These are phyloP conservation scores for Hemithea aestivaria DNA, from an alignment of 2,888 invertebrate species.

Conservation along the genomic window DNA sequence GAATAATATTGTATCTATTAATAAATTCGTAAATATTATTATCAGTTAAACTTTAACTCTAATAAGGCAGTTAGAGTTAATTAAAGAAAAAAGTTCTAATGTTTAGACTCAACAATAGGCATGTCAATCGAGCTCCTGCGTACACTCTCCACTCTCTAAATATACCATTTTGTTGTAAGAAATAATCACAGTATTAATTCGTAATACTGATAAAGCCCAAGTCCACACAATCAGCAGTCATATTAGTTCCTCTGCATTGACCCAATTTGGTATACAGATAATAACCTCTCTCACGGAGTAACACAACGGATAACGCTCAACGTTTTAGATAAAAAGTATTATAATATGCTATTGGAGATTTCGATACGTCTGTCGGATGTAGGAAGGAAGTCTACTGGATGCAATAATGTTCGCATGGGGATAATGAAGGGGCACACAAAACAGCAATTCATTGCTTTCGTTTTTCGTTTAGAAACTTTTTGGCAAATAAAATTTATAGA, in stretches of 20 bases:
- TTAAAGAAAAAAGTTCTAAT: too few species aligned
- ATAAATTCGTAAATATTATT: too few species aligned
- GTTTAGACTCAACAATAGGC: too few species aligned
- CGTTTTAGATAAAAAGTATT: conserved; percentile 37
- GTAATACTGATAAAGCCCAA: too few species aligned
- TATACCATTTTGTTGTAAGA: too few species aligned
- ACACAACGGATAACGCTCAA: conserved; percentile 44
- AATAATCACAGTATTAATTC: too few species aligned
- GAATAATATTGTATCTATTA: too few species aligned
- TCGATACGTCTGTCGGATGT: conserved; percentile 33
- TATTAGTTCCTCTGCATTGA: conserved; percentile 42
- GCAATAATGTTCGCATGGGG: conserved; percentile 36
- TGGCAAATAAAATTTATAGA: background rate
- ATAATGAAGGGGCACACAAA: conserved; percentile 17
- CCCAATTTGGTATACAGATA: conserved; percentile 61
- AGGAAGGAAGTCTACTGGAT: conserved; percentile 43
- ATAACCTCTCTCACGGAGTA: conserved; percentile 57
- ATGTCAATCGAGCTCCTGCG: too few species aligned
- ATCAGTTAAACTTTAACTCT: too few species aligned
- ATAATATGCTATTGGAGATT: conserved; percentile 31
- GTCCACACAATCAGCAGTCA: conserved; percentile 38
- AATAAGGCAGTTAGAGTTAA: too few species aligned
- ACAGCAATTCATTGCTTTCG: conserved; percentile 11
- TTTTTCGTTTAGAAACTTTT: conserved; percentile 2
- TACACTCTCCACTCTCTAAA: too few species aligned